Evolutionary conservation across 2,113 vertebrate genomes (phyloP), one percentile per base, ranked within the genome.

Genomic region (Ictalurus punctatus): DNA sequence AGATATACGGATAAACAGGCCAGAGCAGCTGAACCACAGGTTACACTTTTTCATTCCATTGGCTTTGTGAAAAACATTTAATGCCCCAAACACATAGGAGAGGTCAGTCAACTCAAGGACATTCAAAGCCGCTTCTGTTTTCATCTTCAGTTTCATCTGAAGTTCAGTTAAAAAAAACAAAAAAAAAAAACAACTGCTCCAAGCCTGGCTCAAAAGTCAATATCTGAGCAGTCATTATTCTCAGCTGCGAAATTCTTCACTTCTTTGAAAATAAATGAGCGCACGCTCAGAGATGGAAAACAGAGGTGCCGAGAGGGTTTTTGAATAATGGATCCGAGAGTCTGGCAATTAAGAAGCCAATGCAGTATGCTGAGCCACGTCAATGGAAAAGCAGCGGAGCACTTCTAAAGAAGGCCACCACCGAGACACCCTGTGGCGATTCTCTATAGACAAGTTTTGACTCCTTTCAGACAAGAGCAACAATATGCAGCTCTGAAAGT

Each of bases 241-340:
- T 84, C 34, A 74, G 34, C 65, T 61, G 54, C 16, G 37, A 86
- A 89, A 85, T 83, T 85, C 82, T 74, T 86, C 37, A 82, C 44
- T 58, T 84, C 44, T 80, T 88, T 90, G 79, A 86, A 87, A 89
- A 87, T 23, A 27, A 79, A 16, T 19, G 44, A 80, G 59, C 40
- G 76, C 27, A 27, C 37, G n/a, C 83, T 79, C 16, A 73, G 69
- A 69, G 10, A 89, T 79, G 37, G 84, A 74, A 84, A 89, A 82
- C 56, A 89, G 73, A 67, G 86, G 54, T 84, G 87, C 48, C n/a
- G 56, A 67, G 54, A 80, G 80, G 37, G 61, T 65, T 74, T 84
- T 88, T 90, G 84, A 89, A 89, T 91, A 90, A 91, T 91, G 59
- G 40, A 88, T 89, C 54, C 44, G 58, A 88, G 63, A 65, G 87